Evolutionary conservation across 1,140 invertebrate species (phyloP), one percentile per base, ranked within the genome.

Genomic region (Drosophila trapezifrons): DNA sequence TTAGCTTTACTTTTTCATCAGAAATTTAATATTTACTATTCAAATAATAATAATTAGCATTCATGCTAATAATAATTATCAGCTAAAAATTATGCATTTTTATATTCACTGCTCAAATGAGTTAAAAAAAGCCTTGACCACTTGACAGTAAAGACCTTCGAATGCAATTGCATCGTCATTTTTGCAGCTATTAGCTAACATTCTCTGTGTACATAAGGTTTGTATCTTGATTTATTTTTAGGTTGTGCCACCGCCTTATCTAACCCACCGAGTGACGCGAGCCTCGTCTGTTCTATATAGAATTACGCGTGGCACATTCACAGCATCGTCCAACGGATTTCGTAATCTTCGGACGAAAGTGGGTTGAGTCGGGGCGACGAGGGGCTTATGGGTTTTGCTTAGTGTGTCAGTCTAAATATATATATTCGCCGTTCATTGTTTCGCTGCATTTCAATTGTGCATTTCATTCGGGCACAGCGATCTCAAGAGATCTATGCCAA

Each of bases 391-490:
- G 52, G 62, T 51, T 76, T 79, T 79, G 65, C 65, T 84, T 76
- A 84, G 80, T 83, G 76, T 83, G 80, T 76, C 80, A 83, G 72
- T 84, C 80, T 83, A 80, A 84, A 84, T 76, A 80, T 83, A 73
- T 55, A 72, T 66, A 54, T 54, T 54, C 51, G 51, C 37, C 63
- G 60, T 46, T 49, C 60, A 84, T 84, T 83, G 80, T 83, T 84
- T 76, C 20, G 51, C 52, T 76, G 49, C 66, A 84, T 73, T 83
- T 83, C 75, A 83, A 83, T 84, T 83, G 78, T 80, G 56, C 57
- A 73, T 79, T 78, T 66, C 40, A 72, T 52, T 74, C 17, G 76
- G 60, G 71, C 60, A 63, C 38, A 13, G 42, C 58, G 78, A 78
- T 69, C 79, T 62, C 51, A 69, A 79, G 79, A 82, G 62, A 70